These are phyloP conservation scores for Hermodice carunculata DNA, from an alignment of 2,888 invertebrate genomes.

Conservation along the genomic window DNA sequence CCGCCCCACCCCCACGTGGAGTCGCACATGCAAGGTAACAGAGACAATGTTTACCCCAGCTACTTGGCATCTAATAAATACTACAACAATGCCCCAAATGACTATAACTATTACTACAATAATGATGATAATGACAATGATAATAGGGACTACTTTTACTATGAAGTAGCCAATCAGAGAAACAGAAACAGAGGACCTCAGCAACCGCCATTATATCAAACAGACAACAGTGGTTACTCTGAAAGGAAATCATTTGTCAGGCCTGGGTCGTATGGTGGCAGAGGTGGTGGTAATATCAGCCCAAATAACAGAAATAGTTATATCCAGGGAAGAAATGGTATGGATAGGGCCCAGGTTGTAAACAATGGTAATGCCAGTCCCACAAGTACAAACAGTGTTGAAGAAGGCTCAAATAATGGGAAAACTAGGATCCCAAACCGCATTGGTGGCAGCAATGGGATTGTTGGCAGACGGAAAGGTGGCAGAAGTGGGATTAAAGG, in stretches of 20 bases:
- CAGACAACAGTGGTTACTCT: no score
- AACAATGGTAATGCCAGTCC: no score
- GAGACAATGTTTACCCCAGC: background rate
- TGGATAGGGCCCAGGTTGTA: no score
- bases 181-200: constrained; percentile 29
- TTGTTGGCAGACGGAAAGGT: constrained; percentile 2
- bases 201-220: no score
- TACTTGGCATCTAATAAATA: no score
- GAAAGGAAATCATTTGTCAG: background rate
- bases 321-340: no score
- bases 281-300: background rate
- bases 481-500: constrained; percentile 4
- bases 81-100: background rate
- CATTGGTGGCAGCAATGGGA: background rate
- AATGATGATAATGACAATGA: background rate
- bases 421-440: no score
- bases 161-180: constrained; percentile 33
- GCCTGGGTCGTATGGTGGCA: background rate
- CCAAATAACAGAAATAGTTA: no score
- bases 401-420: no score
- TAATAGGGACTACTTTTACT: constrained; percentile 24
- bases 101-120: constrained; percentile 3
- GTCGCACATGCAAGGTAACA: background rate
- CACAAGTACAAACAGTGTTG: no score
- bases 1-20: background rate